These are phyloP conservation scores for Graptemys geographica DNA, from an alignment of 2,797 vertebrate species.

Conservation along the genomic window DNA sequence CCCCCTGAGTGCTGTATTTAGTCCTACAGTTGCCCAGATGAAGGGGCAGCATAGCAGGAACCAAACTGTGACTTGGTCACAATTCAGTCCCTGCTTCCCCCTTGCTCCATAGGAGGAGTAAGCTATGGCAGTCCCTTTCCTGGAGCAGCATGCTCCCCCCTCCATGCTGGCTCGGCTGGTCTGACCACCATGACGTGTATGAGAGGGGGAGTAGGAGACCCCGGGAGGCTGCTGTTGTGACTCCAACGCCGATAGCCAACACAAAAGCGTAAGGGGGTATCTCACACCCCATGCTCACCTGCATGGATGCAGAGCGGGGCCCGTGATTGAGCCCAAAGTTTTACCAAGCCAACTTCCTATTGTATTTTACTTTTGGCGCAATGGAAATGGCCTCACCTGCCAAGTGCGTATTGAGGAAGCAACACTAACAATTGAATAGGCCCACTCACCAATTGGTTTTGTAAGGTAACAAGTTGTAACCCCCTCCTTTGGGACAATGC, in stretches of 20 bases:
- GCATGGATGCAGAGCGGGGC: neutral
- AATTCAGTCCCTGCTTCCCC: neutral
- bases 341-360: neutral
- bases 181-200: neutral
- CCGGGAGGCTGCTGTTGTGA: neutral
- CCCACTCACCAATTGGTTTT: neutral
- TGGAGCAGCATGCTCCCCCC: neutral
- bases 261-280: neutral
- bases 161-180: neutral
- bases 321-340: neutral
- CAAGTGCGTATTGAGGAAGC: neutral
- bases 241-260: neutral
- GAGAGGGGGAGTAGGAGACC: neutral
- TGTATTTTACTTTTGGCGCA: neutral
- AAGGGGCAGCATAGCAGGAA: neutral
- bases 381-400: neutral
- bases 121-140: neutral
- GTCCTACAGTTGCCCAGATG: neutral
- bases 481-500: neutral
- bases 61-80: neutral
- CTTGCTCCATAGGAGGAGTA: neutral
- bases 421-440: neutral
- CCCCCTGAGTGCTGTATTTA: neutral
- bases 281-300: neutral
- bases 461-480: neutral